Evolutionary conservation across 2,888 invertebrate species (phyloP), one percentile per base, ranked within the genome.

Genomic region (Aquatica leii): DNA sequence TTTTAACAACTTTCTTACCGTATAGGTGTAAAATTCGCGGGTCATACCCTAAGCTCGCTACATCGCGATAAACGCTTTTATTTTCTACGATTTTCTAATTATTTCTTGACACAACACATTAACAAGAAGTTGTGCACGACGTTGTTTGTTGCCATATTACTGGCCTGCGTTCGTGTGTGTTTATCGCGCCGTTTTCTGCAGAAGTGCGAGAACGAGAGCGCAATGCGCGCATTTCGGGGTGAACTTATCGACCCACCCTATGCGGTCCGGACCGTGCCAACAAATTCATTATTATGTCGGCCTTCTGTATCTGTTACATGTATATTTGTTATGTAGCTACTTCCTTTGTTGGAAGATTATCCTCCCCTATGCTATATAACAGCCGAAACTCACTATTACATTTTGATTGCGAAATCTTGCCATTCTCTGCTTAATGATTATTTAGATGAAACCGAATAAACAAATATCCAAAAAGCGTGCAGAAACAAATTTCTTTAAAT

Each of bases 181-280:
- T 57, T 58, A 54, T 57, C 57, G 61, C 59, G 54, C 59, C 51
- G 67, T 65, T 64, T 67, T 58, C 67, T 61, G 67, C 67, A 60
- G 67, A 52, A 64, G 63, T 65, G 61, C 62, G 59, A 62, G 52
- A 50, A 57, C 61, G 41, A 61, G 41, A 51, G 58, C 58, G 60
- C 62, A 64, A 59, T 66, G 69, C 58, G 69, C 69, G 69, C 67
- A 65, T 62, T 59, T 62, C 65, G 67, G 68, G 67, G 55, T 43
- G 59, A 66, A 62, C 58, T 63, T 76, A 76, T 76, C 76, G 76
- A 77, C 74, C 74, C 70, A 67, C 69, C 74, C 76, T 76, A 76
- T 76, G 77, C 74, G 77, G 77, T 77, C 77, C 75, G 77, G 78
- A 77, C 76, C 77, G 76, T 73, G 74, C 74, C 72, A 75, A 74